Conservation (phyloP, 30 jellyfish, hydroid and myxozoan genomes). For the Chironex yamaguchii region DNA sequence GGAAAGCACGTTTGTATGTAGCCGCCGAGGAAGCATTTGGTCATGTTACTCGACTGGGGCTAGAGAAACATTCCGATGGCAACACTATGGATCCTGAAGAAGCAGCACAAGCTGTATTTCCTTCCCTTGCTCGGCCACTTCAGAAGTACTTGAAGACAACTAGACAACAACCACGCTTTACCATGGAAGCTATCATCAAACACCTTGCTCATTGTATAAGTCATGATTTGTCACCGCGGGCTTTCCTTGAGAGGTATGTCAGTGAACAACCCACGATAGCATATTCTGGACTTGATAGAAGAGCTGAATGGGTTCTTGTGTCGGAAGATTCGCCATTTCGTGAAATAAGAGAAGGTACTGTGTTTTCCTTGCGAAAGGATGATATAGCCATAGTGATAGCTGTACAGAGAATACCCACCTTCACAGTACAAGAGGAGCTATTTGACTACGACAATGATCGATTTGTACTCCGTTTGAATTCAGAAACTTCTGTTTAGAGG, state of each 20-base stretch:
- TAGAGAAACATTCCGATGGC: slow-evolving; percentile 84
- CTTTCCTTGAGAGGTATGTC: slow-evolving; percentile 90
- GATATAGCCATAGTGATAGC: slow-evolving; percentile 85
- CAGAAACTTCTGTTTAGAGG: slow-evolving; percentile 94
- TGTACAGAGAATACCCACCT: slow-evolving; percentile 86
- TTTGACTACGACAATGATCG: slow-evolving; percentile 76
- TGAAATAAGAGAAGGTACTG: slow-evolving; percentile 82
- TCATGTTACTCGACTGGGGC: slow-evolving; percentile 86
- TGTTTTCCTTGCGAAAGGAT: slow-evolving; percentile 73
- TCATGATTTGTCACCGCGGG: slow-evolving; percentile 92
- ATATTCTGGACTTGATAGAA: slow-evolving; percentile 70
- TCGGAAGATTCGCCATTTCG: slow-evolving; percentile 86
- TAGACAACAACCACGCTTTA: slow-evolving; percentile 93
- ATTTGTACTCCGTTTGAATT: slow-evolving; percentile 87
- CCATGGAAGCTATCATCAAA: slow-evolving; percentile 91
- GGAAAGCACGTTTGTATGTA: slow-evolving; percentile 88
- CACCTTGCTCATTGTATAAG: slow-evolving; percentile 95
- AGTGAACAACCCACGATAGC: slow-evolving; percentile 88
- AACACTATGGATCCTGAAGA: slow-evolving; percentile 94
- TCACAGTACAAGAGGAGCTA: slow-evolving; percentile 78
- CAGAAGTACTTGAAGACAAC: slow-evolving; percentile 96
- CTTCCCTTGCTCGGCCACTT: slow-evolving; percentile 94
- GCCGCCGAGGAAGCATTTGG: slow-evolving; percentile 99
- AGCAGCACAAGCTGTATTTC: slow-evolving; percentile 99
- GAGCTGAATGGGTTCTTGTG: slow-evolving; percentile 87